phyloP scores from a whole-genome alignment of 2,113 vertebrate genomes.

The Pteruthius melanotis region DNA sequence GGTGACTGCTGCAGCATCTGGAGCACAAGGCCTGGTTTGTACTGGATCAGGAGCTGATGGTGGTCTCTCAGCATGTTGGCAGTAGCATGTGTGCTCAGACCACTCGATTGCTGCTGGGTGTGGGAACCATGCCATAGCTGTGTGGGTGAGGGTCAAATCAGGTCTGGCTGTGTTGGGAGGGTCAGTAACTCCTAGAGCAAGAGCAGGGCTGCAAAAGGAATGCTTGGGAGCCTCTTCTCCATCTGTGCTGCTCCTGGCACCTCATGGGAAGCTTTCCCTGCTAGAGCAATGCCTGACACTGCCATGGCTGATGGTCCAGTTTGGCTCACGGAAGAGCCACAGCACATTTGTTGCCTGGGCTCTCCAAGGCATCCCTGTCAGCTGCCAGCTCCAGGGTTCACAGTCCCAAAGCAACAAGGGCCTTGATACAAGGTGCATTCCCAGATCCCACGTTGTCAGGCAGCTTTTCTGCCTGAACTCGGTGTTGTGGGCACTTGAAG shows the following conservation, averaged over 20 bases:
- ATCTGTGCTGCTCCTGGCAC: background rate
- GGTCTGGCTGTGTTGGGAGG: background rate
- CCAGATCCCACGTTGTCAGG: background rate
- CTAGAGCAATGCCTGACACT: background rate
- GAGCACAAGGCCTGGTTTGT: background rate
- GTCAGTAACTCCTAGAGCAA: background rate
- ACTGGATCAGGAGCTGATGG: background rate
- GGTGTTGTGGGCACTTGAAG: rapidly evolving
- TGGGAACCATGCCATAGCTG: background rate
- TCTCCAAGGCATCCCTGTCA: background rate
- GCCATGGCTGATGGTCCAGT: background rate
- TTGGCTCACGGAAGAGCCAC: background rate
- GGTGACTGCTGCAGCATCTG: background rate
- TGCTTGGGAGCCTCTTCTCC: background rate
- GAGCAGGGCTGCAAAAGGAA: background rate
- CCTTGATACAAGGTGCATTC: background rate
- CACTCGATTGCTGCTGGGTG: rapidly evolving
- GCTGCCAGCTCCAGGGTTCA: background rate
- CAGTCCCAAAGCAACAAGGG: background rate
- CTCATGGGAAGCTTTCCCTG: background rate
- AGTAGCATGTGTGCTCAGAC: background rate
- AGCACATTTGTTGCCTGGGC: background rate
- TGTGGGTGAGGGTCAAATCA: background rate
- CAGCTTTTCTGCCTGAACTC: background rate
- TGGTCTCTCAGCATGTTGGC: background rate